Evolutionary conservation across 2,888 invertebrate genomes (phyloP).

Genomic region (Macrophya annulata): DNA sequence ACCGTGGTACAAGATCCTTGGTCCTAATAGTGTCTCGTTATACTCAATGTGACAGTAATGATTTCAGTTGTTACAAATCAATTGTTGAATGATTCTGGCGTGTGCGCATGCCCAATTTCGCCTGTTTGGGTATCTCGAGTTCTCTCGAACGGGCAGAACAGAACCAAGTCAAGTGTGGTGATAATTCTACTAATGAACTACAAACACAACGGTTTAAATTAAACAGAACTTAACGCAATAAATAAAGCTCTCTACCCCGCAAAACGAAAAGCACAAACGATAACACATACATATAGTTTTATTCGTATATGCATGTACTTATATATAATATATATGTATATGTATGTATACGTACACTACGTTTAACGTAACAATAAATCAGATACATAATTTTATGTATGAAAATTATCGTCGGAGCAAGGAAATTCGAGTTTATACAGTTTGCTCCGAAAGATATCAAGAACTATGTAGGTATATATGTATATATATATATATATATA

Average conservation of each 20-base stretch:
- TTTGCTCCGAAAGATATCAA: conserved; percentile 19
- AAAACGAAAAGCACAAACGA: conserved; percentile 79
- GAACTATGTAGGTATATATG: too few relatives aligned
- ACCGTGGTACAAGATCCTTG: conserved; percentile 44
- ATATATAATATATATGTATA: too few relatives aligned
- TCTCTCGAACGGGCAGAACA: conserved; percentile 62
- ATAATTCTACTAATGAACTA: conserved; percentile 76
- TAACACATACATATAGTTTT: conserved; percentile 53
- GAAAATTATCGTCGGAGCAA: conserved; percentile 43
- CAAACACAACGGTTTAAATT: conserved; percentile 71
- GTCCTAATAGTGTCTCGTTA: conserved; percentile 65
- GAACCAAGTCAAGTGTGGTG: conserved; percentile 75
- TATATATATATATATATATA: too few relatives aligned
- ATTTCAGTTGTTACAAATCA: conserved; percentile 40
- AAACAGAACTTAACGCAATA: conserved; percentile 74
- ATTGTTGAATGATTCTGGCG: conserved; percentile 69
- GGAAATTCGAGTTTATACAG: conserved; percentile 16
- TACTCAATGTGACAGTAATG: conserved; percentile 71
- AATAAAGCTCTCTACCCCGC: conserved; percentile 86
- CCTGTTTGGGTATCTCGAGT: conserved; percentile 58
- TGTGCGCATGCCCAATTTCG: conserved; percentile 71
- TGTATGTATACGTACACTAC: conserved; percentile 50
- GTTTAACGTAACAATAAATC: conserved; percentile 42
- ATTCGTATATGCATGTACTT: conserved; percentile 57
- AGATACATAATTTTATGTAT: conserved; percentile 27